Evolutionary conservation across 2,113 vertebrate genomes (phyloP), one percentile per base, ranked within the genome.

Genomic region (Aptenodytes forsteri): DNA sequence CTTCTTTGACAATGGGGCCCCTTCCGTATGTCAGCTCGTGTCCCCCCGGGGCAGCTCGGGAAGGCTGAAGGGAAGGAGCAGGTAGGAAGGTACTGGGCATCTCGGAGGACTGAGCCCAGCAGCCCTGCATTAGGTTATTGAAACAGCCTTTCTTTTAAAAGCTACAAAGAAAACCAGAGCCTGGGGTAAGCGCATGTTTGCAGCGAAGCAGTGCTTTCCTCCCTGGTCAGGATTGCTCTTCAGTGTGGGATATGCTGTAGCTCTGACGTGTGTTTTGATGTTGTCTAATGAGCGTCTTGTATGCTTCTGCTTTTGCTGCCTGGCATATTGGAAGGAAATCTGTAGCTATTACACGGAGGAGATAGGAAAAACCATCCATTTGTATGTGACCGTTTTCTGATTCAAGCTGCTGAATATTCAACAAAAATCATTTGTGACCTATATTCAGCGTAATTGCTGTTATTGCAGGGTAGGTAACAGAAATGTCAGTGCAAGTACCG

Each of bases 21-120:
- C 18, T 58, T 29, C 47, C 0, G 1, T 8, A 9, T 4, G 58
- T 25, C n/a, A 25, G 58, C 58, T 27, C 3, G 1, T 27, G 77
- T 32, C 20, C 54, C 58, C 38, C 25, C n/a, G 3, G 3, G 67
- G 47, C 55, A 36, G 88, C 40, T 47, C 3, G 2, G 88, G 26
- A 15, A 42, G 34, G 58, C 56, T 40, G 58, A 40, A 19, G 55
- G 29, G 25, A 56, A 32, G 52, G 38, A 18, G 65, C 38, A 4
- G 14, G 13, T 16, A 14, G 71, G 73, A 32, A 54, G 52, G n/a
- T 15, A 3, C 17, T 5, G 66, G 26, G 38, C 8, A 11, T 5
- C 54, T 13, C 34, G 1, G 27, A 10, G 65, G n/a, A 9, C 1
- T 1, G 22, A 52, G 59, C 34, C 82, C 58, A 17, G 58, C 71